phyloP scores from a whole-genome alignment of 2,888 invertebrate genomes.

The Oscheius sp. region DNA sequence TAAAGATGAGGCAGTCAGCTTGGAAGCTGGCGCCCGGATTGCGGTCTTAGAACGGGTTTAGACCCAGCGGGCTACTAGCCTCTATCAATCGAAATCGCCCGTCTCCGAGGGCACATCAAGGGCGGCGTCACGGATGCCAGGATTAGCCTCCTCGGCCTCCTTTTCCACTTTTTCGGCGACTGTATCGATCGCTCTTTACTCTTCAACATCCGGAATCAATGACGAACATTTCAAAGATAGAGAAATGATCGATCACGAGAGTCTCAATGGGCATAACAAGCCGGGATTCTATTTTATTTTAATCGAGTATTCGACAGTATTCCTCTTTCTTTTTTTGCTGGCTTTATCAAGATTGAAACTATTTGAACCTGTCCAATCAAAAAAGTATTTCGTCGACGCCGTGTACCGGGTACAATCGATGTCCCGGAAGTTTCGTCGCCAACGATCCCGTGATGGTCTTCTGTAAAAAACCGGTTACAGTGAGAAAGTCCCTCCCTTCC shows the following conservation, averaged over 20 bases:
- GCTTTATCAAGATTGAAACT: not conserved
- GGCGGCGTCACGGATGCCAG: not conserved
- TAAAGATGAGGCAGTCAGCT: not conserved
- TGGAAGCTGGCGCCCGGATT: slow-evolving; percentile 13
- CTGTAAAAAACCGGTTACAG: not conserved
- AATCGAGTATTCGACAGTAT: not conserved
- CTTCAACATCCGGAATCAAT: too few relatives aligned
- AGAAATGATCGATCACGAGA: not conserved
- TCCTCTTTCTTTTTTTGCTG: not conserved
- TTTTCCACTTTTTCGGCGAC: too few relatives aligned
- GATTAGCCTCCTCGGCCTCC: too few relatives aligned
- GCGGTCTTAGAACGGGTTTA: slow-evolving; percentile 23
- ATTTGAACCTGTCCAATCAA: not conserved
- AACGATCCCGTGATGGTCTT: too few relatives aligned
- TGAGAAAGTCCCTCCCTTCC: not conserved
- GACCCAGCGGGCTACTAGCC: slow-evolving; percentile 5
- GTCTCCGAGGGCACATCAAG: slow-evolving; percentile 24
- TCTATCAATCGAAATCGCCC: slow-evolving; percentile 27
- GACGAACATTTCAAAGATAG: not conserved
- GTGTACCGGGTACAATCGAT: too few relatives aligned
- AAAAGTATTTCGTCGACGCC: too few relatives aligned
- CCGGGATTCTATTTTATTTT: not conserved
- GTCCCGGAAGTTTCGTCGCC: too few relatives aligned
- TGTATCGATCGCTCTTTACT: too few relatives aligned
- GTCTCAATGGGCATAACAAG: not conserved